Percentiles rank a stretch among this genome's conserved stretches.
phyloP scores from a whole-genome alignment of 92 coral and sea anemone genomes.

The Epizoanthus ramosus region DNA sequence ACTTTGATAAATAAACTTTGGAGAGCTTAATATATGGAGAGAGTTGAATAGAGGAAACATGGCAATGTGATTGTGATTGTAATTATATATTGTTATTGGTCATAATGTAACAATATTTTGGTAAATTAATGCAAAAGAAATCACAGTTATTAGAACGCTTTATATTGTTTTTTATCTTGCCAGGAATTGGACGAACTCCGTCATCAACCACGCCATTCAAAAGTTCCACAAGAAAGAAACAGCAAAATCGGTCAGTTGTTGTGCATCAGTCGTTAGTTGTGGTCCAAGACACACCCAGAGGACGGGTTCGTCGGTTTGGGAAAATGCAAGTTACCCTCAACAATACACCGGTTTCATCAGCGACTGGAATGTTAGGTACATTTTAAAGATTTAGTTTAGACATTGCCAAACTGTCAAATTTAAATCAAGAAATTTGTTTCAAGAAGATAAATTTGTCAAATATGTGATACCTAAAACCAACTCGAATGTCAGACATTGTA shows the following conservation, averaged over 20 bases:
- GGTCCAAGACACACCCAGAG: constrained; percentile 39
- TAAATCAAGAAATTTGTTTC: too few species aligned
- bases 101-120: too few species aligned
- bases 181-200: constrained; percentile 37
- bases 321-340: constrained; percentile 32
- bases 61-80: not conserved
- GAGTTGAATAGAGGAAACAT: not conserved
- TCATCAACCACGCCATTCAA: constrained; percentile 13
- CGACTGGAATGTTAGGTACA: constrained; percentile 3
- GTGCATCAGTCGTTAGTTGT: constrained; percentile 25
- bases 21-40: not conserved
- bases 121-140: too few species aligned
- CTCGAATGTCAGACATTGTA: too few species aligned
- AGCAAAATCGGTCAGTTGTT: constrained; percentile 34
- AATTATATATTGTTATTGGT: too few species aligned
- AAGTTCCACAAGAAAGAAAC: constrained; percentile 12
- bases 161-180: not conserved
- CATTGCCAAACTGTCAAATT: not conserved
- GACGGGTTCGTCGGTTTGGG: constrained; percentile 36
- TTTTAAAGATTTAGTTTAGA: not conserved
- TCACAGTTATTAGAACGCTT: not conserved
- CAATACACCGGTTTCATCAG: constrained; percentile 30
- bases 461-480: too few species aligned
- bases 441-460: too few species aligned
- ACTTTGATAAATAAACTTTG: not conserved